These are phyloP conservation scores for Plectrocnemia conspersa DNA, from an alignment of 1,140 invertebrate genomes.

Conservation along the genomic window DNA sequence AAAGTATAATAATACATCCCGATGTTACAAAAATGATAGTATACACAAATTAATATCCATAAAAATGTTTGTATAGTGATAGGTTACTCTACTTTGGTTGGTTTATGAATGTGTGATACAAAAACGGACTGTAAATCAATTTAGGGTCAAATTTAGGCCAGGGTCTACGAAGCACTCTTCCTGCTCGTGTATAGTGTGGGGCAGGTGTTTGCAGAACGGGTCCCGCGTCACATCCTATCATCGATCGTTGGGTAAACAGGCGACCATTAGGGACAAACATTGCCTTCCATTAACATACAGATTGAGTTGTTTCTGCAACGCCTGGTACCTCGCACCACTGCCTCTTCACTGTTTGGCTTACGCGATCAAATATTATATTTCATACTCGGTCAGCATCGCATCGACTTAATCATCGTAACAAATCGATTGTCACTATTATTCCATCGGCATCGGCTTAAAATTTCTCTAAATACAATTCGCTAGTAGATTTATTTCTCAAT, in stretches of 20 bases:
- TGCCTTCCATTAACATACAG: slow-evolving; percentile 34
- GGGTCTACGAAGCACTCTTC: no score
- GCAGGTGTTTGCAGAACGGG: slow-evolving; percentile 26
- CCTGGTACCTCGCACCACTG: background rate
- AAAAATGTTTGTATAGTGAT: no score
- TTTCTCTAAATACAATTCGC: slow-evolving; percentile 6
- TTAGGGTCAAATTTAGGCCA: background rate
- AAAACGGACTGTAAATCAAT: background rate
- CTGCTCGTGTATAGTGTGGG: no score
- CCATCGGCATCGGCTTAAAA: background rate
- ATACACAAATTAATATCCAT: no score
- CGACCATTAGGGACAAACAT: slow-evolving; percentile 33
- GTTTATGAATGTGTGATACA: no score
- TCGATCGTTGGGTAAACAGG: slow-evolving; percentile 30
- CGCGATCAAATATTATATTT: slow-evolving; percentile 31
- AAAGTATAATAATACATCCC: no score
- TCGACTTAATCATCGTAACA: no score
- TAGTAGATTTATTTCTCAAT: background rate
- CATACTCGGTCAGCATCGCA: slow-evolving; percentile 29
- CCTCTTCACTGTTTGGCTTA: background rate
- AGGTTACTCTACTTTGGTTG: no score
- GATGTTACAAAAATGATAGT: no score
- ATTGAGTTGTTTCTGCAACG: slow-evolving; percentile 31
- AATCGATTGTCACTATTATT: no score
- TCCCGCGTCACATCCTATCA: slow-evolving; percentile 23